phyloP scores from a whole-genome alignment of 2,797 vertebrate species.

The Anabacerthia variegaticeps region DNA sequence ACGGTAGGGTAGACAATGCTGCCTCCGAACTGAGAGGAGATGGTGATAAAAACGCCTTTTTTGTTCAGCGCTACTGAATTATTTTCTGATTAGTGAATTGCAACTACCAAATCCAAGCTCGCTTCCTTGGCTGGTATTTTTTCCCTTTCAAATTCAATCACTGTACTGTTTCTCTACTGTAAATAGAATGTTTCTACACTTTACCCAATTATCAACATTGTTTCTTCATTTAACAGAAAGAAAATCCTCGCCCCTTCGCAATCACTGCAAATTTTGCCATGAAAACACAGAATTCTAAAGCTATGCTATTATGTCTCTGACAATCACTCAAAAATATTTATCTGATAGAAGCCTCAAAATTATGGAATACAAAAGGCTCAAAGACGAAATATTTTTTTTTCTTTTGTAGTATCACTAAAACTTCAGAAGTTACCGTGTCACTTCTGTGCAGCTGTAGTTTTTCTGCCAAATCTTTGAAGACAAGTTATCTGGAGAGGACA shows the following conservation, averaged over 20 bases:
- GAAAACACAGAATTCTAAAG: conserved; percentile 10
- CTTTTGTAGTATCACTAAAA: background rate
- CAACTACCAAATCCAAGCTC: conserved; percentile 16
- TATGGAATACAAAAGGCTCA: background rate
- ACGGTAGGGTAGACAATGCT: conserved; percentile 81
- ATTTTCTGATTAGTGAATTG: conserved; percentile 31
- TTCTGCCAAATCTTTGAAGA: conserved; percentile 3
- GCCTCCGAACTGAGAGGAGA: conserved; percentile 80
- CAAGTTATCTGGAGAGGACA: background rate
- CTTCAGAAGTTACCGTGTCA: background rate
- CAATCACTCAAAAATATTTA: background rate
- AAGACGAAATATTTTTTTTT: background rate
- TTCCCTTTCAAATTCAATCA: conserved; percentile 56
- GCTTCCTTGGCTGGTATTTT: conserved; percentile 24
- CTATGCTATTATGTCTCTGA: background rate
- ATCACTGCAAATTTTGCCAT: conserved; percentile 24
- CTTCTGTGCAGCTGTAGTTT: background rate
- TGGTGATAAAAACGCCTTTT: conserved; percentile 75
- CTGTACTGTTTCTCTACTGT: conserved; percentile 54
- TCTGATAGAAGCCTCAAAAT: background rate
- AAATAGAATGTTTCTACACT: conserved; percentile 52
- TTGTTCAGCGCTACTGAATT: background rate
- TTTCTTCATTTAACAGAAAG: conserved; percentile 30
- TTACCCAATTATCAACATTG: conserved; percentile 49
- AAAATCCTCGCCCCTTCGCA: conserved; percentile 17